A percentile compares a stretch with the other conserved stretches of the same genome.
These are phyloP conservation scores for Acholoe squamosa DNA, from an alignment of 2,888 invertebrate genomes.

Conservation along the genomic window DNA sequence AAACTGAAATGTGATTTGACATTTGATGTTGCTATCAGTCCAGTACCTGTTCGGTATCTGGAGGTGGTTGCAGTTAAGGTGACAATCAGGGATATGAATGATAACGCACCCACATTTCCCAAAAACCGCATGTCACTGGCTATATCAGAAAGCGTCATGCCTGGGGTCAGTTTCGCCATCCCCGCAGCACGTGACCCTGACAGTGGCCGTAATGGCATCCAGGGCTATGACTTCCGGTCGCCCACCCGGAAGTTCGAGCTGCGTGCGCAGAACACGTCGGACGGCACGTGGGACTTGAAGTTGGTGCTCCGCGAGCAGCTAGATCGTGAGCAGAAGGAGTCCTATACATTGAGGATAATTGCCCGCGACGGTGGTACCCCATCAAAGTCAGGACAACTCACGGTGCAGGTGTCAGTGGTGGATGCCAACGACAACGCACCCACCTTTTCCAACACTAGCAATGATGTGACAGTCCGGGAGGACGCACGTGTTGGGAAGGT, in stretches of 20 bases:
- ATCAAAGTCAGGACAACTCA: conserved; percentile 73
- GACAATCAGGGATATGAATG: conserved; percentile 70
- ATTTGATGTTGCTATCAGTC: conserved; percentile 68
- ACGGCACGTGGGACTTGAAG: conserved; percentile 67
- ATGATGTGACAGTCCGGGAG: conserved; percentile 91
- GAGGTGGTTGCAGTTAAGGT: conserved; percentile 69
- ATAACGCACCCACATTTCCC: conserved; percentile 70
- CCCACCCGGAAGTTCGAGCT: conserved; percentile 65
- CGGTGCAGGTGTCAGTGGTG: conserved; percentile 74
- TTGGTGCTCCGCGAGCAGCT: conserved; percentile 65
- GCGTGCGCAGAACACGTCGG: conserved; percentile 63
- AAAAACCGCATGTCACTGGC: conserved; percentile 45
- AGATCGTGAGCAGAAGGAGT: conserved; percentile 86
- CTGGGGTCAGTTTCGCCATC: conserved; percentile 53
- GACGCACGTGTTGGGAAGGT: conserved; percentile 73
- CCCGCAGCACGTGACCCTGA: conserved; percentile 59
- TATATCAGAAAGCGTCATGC: conserved; percentile 60
- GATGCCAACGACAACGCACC: conserved; percentile 82
- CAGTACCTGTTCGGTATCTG: conserved; percentile 65
- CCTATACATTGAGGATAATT: conserved; percentile 75
- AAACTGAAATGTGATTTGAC: conserved; percentile 65
- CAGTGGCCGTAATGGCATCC: conserved; percentile 61
- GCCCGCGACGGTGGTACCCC: conserved; percentile 79
- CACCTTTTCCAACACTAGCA: conserved; percentile 87
- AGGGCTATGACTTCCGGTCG: conserved; percentile 58